Base-by-base conservation (phyloP, 2,113 vertebrate species). In the Heterotis niloticus region DNA sequence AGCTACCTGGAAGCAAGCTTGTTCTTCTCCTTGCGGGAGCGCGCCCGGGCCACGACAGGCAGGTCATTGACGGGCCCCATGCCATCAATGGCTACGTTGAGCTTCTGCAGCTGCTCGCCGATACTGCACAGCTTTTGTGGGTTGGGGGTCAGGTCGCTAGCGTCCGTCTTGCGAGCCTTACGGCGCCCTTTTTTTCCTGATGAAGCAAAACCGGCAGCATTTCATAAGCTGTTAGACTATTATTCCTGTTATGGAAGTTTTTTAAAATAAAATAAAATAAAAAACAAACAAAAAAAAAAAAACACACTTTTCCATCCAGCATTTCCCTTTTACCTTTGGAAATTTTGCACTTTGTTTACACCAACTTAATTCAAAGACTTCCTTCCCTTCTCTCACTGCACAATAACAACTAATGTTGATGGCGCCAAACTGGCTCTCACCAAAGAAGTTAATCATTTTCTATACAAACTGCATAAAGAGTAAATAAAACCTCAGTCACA, bases 11-110 rank as follows among this genome's bases (percentile, higher is more conserved):
- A 92, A 59, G 91, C 89, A 59, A 92, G 90, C 82, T 92, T 92
- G 85, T 92, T 92, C 83, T 92, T 92, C 87, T 93, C 91, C 75
- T 92, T 93, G 26, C 91, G 88, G 71, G 90, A 92, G 7, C 91
- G 88, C 0, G 91, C 91, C 1, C 91, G 83, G 59, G 90, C 91
- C 69, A 89, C 86, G 1, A 90, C 88, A 0, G 91, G 90, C 66
- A 92, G 88, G 44, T 91, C 88, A 69, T 89, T 90, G 81, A 92
- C 91, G 0, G 91, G 90, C 12, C 88, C 87, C 88, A 93, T 91
- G 69, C 91, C 89, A 26, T 91, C 89, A 74, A 93, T 93, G 82
- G 90, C 90, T 0, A 87, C 85, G 77, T 92, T 91, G 54, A 93
- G 90, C 81, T 92, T 90, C 85, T 90, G 89, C 64, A 93, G 88